Evolutionary conservation across 2,888 invertebrate genomes (phyloP), one percentile per base, ranked within the genome.

Genomic region (Chorisops tibialis): DNA sequence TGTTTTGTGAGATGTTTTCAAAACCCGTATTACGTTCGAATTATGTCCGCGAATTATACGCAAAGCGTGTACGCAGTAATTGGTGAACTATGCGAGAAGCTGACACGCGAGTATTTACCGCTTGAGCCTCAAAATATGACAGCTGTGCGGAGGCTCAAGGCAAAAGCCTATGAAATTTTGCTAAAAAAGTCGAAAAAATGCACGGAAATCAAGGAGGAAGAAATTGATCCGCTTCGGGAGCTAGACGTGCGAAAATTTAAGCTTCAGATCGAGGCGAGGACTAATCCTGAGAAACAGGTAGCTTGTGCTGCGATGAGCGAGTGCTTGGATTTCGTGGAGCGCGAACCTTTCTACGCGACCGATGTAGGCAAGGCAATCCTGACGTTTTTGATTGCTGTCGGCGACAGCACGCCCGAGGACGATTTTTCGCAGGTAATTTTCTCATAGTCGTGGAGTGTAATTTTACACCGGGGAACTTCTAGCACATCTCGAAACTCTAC

Each of bases 1-100:
- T n/a, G 21, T 54, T 54, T 41, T 16, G 11, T 9, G 7, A 16
- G 41, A 21, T 41, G 21, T 41, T 54, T 11, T 24, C 24, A 7
- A 24, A 30, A 35, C n/a, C 14, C 5, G 16, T 6, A 22, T 22
- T 22, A 22, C 14, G 22, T 3, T 21, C n/a, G 21, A 16, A 56
- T 30, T 21, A 56, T 56, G 56, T 12, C 43, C 67, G 69, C 21
- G 49, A 67, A 68, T 37, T 52, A 59, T 3, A 67, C 67, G 47
- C 69, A 70, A 35, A 74, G 73, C 67, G 71, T 73, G n/a, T 69
- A 70, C 64, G 68, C 66, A 62, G 66, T 73, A 35, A 67, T 74
- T 50, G 70, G 62, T 9, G 65, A 69, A 24, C 59, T 74, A 18
- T 73, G 72, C 59, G 67, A 69, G 21, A 61, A 63, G 21, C 52